Percentiles rank a stretch among this genome's conserved stretches.
Evolutionary conservation across 2,113 vertebrate species (phyloP).

Genomic region (Pleuronectes platessa): DNA sequence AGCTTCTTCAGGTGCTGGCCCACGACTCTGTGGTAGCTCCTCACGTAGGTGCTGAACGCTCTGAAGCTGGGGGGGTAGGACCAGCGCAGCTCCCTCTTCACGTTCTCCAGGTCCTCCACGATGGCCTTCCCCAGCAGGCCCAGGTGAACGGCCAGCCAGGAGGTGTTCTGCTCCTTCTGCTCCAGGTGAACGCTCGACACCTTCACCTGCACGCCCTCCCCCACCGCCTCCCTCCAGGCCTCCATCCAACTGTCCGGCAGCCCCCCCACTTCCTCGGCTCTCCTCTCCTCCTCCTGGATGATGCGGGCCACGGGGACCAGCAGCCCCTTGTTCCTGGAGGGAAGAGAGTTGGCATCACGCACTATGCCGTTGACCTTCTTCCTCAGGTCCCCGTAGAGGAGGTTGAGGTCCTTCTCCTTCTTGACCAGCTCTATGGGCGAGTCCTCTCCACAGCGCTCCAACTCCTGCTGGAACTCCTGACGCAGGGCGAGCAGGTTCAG

Average conservation of each 20-base stretch:
- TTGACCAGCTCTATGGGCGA: conserved; percentile 62
- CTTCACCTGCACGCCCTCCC: conserved; percentile 57
- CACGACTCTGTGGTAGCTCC: conserved; percentile 64
- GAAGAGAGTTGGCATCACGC: conserved; percentile 64
- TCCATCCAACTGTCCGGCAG: conserved; percentile 72
- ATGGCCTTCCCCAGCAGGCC: conserved; percentile 77
- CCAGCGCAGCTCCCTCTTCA: conserved; percentile 69
- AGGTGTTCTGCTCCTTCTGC: conserved; percentile 57
- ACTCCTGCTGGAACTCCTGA: conserved; percentile 71
- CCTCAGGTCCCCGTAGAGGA: conserved; percentile 71
- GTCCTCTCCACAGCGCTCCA: conserved; percentile 5
- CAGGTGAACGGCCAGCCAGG: conserved; percentile 81
- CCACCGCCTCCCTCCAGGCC: conserved; percentile 74
- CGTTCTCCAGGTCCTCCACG: conserved; percentile 73
- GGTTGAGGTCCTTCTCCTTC: conserved; percentile 80
- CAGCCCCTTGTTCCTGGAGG: conserved; percentile 61
- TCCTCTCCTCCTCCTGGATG: conserved; percentile 80
- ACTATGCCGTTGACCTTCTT: conserved; percentile 72
- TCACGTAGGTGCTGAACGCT: conserved; percentile 80
- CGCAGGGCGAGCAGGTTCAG: conserved; percentile 77
- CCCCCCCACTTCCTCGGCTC: conserved; percentile 42
- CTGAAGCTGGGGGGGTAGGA: conserved; percentile 80
- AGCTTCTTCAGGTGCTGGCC: conserved; percentile 74
- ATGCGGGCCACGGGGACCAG: conserved; percentile 70
- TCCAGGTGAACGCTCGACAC: conserved; percentile 67